Evolutionary conservation across 2,888 invertebrate genomes (phyloP).

Genomic region (Suillia variegata): DNA sequence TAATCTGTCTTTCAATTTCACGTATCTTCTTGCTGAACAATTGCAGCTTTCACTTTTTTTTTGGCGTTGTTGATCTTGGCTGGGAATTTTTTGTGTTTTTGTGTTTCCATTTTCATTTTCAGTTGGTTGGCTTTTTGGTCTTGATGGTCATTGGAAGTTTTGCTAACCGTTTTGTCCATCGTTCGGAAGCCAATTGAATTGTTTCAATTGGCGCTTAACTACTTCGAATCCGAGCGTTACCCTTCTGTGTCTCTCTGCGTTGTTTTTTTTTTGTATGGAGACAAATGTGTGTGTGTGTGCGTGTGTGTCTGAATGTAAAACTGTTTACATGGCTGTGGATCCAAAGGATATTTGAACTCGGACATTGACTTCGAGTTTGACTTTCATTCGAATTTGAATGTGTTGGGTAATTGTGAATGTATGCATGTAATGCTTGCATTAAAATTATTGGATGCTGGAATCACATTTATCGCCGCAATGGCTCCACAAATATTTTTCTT

Average conservation of each 20-base stretch:
- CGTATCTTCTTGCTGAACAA: slow-evolving; percentile 32
- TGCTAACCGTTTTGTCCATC: neutral
- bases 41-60: slow-evolving; percentile 11
- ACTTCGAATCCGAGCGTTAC: neutral
- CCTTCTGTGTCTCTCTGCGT: slow-evolving; percentile 3
- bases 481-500: too few relatives aligned
- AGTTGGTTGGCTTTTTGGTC: slow-evolving; percentile 13
- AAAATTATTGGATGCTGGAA: neutral
- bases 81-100: too few relatives aligned
- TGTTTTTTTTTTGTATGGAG: too few relatives aligned
- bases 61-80: neutral
- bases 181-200: slow-evolving; percentile 41
- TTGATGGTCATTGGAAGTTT: neutral
- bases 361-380: slow-evolving; percentile 8
- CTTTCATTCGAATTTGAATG: slow-evolving; percentile 3
- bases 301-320: neutral
- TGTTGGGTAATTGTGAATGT: slow-evolving; percentile 14
- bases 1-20: slow-evolving; percentile 44
- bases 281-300: neutral
- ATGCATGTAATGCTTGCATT: slow-evolving; percentile 9
- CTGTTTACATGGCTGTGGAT: neutral
- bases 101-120: too few relatives aligned
- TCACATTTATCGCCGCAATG: too few relatives aligned
- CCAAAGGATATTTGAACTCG: slow-evolving; percentile 15
- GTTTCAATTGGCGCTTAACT: slow-evolving; percentile 40